Percentiles rank a stretch among this genome's conserved stretches.
These are phyloP conservation scores for Loripinus fragilis DNA, from an alignment of 2,888 invertebrate species.

Conservation along the genomic window DNA sequence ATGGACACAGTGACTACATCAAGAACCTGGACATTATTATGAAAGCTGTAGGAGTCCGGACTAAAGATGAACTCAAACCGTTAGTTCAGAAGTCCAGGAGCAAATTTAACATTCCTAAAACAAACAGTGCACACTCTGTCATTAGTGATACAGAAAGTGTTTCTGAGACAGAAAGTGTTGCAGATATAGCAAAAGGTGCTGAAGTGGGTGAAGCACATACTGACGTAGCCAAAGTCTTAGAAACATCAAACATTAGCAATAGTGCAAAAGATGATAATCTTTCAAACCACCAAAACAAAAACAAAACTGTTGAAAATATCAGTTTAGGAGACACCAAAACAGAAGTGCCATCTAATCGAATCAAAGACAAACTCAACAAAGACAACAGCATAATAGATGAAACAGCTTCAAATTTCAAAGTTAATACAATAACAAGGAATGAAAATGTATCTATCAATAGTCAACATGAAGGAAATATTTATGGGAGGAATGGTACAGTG, in stretches of 20 bases:
- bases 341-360: neutral
- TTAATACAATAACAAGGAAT: neutral
- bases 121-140: too few species aligned
- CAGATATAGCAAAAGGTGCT: neutral
- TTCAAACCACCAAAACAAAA: neutral
- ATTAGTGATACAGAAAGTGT: neutral
- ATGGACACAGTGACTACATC: constrained; percentile 87
- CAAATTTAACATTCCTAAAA: neutral
- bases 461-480: too few species aligned
- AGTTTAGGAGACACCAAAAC: too few species aligned
- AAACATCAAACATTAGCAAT: neutral
- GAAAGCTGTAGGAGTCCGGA: constrained; percentile 83
- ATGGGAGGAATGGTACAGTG: too few species aligned
- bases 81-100: neutral
- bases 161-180: neutral
- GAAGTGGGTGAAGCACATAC: constrained; percentile 18
- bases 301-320: neutral
- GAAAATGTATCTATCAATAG: too few species aligned
- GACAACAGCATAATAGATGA: constrained; percentile 8
- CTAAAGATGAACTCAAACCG: constrained; percentile 66
- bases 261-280: neutral
- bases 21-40: constrained; percentile 86
- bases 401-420: neutral
- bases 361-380: neutral
- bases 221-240: neutral